Evolutionary conservation across 1,140 invertebrate species (phyloP), one percentile per base, ranked within the genome.

Genomic region (Nephila pilipes): DNA sequence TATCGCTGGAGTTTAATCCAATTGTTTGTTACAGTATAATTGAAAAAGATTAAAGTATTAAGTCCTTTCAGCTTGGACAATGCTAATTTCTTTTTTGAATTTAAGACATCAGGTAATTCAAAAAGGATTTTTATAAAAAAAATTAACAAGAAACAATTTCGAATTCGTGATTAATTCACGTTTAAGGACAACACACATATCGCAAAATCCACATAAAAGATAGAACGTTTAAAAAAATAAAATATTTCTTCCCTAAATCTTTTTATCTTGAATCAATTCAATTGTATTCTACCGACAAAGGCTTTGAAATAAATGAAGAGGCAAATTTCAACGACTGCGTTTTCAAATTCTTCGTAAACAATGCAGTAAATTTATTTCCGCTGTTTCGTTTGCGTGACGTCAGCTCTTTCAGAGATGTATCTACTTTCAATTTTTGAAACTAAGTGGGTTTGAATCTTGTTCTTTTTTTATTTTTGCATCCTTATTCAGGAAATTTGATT

Each of bases 261-360:
- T 55, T 90, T 81, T 80, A 79, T 60, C 55, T 20, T 38, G 57
- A 90, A 81, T 79, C 75, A 58, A 90, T 90, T 80, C 60, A 32
- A 55, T 60, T 60, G 54, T 29, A 79, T 90, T 25, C 69, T 87
- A 4, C 38, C 46, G 65, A 57, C 25, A 46, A 36, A 54, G 38
- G n/a, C 55, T 57, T 32, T 16, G 25, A 58, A 80, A 90, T 58
- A 81, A 81, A 81, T 90, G 88, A 90, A 90, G 88, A 80, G 88
- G 81, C 75, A 90, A 90, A 90, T 90, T 81, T 81, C 54, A 10
- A 12, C 1, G 32, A 58, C 36, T 32, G 63, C 81, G 57, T 81
- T 60, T 79, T 57, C 55, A 90, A 90, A 81, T 22, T 81, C 79
- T 81, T 22, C 54, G 54, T 57, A 81, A 81, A 81, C 46, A 81